These are phyloP conservation scores for Alcedo atthis DNA, from an alignment of 2,797 vertebrate genomes.

Conservation along the genomic window DNA sequence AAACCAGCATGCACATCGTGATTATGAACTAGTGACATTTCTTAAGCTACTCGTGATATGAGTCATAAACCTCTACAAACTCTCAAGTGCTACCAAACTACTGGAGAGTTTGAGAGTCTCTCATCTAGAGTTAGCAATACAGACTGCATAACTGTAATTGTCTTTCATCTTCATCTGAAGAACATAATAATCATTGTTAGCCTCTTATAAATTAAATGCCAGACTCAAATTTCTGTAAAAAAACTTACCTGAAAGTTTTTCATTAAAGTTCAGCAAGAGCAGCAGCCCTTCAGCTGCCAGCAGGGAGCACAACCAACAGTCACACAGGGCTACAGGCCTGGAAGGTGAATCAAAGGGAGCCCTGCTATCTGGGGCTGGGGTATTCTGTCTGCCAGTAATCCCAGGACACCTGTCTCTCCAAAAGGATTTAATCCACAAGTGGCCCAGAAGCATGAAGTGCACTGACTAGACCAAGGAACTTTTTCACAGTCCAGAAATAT, in stretches of 20 bases:
- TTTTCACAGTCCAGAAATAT: background rate
- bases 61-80: background rate
- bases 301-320: background rate
- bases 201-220: background rate
- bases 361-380: no score
- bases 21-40: background rate
- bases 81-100: background rate
- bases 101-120: background rate
- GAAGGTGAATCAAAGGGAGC: background rate
- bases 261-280: background rate
- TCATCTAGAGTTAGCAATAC: background rate
- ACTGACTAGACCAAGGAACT: background rate
- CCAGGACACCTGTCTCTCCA: background rate
- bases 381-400: background rate
- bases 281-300: background rate
- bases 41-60: background rate
- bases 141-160: background rate
- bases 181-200: background rate
- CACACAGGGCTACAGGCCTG: background rate
- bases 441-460: background rate
- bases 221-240: background rate
- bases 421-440: background rate
- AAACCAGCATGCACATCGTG: background rate
- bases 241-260: background rate
- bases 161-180: background rate